Conservation (phyloP, 2,797 vertebrate species). For the Gymnothorax reevesii region DNA sequence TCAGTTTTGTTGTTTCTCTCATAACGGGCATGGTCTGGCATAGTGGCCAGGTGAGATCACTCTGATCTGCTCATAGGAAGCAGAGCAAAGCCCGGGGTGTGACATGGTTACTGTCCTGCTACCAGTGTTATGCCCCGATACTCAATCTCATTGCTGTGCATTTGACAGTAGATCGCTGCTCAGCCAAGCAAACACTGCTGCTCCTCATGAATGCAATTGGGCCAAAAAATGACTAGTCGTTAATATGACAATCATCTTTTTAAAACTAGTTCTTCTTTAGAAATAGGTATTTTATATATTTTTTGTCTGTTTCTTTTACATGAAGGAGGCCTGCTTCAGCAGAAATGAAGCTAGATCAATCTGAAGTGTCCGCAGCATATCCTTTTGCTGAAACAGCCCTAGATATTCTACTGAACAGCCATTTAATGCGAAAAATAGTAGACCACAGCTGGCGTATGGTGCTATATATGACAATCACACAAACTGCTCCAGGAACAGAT, state of each 20-base stretch:
- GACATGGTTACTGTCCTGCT: background rate
- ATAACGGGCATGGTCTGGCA: background rate
- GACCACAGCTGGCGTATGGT: background rate
- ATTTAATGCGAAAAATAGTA: background rate
- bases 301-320: background rate
- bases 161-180: background rate
- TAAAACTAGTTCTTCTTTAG: background rate
- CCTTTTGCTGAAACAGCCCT: background rate
- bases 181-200: background rate
- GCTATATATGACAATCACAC: conserved; percentile 10
- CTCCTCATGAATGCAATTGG: background rate
- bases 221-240: conserved; percentile 12
- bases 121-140: background rate
- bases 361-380: background rate
- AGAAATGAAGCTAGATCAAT: background rate
- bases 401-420: background rate
- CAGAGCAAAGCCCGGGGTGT: background rate
- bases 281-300: background rate
- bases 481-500: background rate
- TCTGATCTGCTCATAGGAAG: background rate
- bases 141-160: background rate
- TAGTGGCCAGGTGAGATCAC: background rate
- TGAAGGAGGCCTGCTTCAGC: background rate
- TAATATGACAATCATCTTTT: conserved; percentile 16
- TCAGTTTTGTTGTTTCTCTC: background rate